phyloP scores from a whole-genome alignment of 2,888 invertebrate species.

The Phyllotreta cruciferae region DNA sequence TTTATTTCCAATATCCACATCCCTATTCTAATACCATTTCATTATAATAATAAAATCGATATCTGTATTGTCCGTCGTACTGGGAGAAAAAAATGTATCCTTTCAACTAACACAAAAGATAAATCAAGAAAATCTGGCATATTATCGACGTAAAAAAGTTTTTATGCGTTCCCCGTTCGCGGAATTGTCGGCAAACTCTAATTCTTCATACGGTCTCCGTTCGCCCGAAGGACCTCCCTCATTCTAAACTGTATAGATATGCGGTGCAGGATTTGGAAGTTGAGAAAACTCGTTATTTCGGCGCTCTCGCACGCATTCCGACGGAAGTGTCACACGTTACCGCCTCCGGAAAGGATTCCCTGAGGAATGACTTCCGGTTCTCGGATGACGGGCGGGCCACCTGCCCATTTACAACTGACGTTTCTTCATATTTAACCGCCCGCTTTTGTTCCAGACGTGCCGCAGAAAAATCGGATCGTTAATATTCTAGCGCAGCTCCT shows the following conservation, averaged over 20 bases:
- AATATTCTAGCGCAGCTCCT: no score
- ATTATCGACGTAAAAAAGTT: conserved; percentile 9
- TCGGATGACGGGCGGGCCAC: conserved; percentile 40
- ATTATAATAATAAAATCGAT: no score
- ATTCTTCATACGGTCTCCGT: conserved; percentile 4
- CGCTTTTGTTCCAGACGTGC: no score
- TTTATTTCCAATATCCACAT: no score
- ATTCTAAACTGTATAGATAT: conserved; percentile 16
- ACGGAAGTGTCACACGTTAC: conserved; percentile 47
- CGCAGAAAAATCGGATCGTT: no score
- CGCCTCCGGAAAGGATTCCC: conserved; percentile 44
- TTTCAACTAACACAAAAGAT: conserved; percentile 1
- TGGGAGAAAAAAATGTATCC: no score
- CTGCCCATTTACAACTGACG: conserved; percentile 31
- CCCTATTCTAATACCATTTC: no score
- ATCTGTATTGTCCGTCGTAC: no score
- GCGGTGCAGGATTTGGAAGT: conserved; percentile 18
- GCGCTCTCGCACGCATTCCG: conserved; percentile 38
- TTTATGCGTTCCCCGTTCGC: conserved; percentile 1
- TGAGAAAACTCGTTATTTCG: conserved; percentile 33
- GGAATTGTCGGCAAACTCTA: neutral
- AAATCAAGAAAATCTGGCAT: neutral
- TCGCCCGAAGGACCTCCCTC: conserved; percentile 17
- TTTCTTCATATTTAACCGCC: no score
- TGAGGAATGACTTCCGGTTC: conserved; percentile 42